A percentile compares a stretch with the other conserved stretches of the same genome.
These are phyloP conservation scores for Pocillopora grandis DNA, from an alignment of 92 coral and sea anemone genomes.

Conservation along the genomic window DNA sequence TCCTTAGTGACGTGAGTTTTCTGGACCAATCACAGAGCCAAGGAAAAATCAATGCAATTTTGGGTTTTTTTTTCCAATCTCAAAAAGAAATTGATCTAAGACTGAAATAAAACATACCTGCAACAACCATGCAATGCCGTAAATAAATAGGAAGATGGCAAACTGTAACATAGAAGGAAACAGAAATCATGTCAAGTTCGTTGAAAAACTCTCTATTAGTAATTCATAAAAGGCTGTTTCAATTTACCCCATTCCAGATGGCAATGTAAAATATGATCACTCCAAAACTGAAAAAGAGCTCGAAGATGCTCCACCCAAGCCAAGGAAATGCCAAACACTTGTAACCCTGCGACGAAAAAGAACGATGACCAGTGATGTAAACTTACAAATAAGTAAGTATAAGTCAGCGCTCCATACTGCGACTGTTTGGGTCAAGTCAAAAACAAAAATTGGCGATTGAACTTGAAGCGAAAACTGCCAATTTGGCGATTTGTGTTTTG, in stretches of 20 bases:
- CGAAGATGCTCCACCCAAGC: background rate
- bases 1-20: too few species aligned
- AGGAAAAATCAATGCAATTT: too few species aligned
- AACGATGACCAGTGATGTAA: too few species aligned
- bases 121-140: background rate
- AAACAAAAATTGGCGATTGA: too few species aligned
- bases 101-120: background rate
- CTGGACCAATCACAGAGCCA: too few species aligned
- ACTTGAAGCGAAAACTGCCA: too few species aligned
- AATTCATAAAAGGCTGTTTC: background rate
- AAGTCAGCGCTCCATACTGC: too few species aligned
- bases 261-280: background rate
- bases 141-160: background rate
- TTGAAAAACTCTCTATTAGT: background rate
- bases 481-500: too few species aligned
- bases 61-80: too few species aligned
- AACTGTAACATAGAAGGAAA: background rate
- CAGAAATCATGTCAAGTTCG: background rate
- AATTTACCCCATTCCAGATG: conserved; percentile 15
- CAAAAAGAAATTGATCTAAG: too few species aligned
- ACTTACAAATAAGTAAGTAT: too few species aligned
- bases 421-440: too few species aligned
- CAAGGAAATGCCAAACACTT: conserved; percentile 21
- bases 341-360: background rate
- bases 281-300: conserved; percentile 1